Base-by-base conservation (phyloP, 2,888 invertebrate species). In the Celastrina argiolus region DNA sequence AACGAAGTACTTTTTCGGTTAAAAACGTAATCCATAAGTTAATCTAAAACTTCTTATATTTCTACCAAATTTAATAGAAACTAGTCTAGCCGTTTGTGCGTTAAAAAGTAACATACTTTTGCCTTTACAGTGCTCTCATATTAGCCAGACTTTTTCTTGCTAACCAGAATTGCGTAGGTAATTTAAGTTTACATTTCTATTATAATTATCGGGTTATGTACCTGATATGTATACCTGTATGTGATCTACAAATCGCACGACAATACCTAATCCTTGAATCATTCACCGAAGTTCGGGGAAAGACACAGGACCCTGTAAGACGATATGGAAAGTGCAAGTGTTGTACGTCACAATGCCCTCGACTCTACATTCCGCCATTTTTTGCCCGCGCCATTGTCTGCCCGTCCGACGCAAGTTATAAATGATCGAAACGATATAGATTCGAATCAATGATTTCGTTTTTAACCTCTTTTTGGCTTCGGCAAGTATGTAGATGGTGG, bases 261-360 rank as follows among this genome's bases (percentile, higher is more conserved):
- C 51, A 51, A 51, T 12, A 51, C 51, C 51, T 51, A 51, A 51
- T 51, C 51, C 51, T 61, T 61, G 22, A 34, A 51, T 51, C 51
- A 34, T 18, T 64, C n/a, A 22, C 36, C 56, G n/a, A 56, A n/a
- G 36, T 59, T 61, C 59, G 41, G 12, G 22, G 59, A 66, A 66
- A 66, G 59, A 58, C 59, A 66, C 39, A 39, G 39, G 65, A 56
- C 59, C 18, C 66, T 34, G 42, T 66, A 80, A 77, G 79, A 76
- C 78, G 74, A 79, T 78, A 81, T 81, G 77, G 88, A 91, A 90
- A 92, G 90, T 88, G 91, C 90, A 91, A 91, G 91, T 92, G 91
- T 89, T 85, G n/a, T n/a, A n/a, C n/a, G n/a, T n/a, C n/a, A 81
- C 87, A 84, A 88, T 85, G 87, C 87, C 87, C 87, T 87, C 84